Conservation (phyloP, 2,888 invertebrate genomes). For the Pristionchus arcanus region DNA sequence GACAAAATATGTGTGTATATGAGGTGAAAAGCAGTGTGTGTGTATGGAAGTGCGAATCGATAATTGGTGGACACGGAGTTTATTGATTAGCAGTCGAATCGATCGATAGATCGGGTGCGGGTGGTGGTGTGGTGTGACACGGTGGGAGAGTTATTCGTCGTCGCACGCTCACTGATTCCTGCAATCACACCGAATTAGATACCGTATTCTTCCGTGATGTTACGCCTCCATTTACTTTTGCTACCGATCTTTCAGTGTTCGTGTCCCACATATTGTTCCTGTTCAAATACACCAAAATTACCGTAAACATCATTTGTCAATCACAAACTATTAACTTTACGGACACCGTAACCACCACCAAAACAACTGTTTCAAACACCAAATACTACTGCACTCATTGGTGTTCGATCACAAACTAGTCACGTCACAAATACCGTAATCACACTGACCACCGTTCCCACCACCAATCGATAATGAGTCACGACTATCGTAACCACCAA, state of each 20-base stretch:
- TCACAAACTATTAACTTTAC: not conserved
- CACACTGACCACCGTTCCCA: too few relatives aligned
- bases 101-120: constrained; percentile 2
- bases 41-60: not conserved
- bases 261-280: too few relatives aligned
- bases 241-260: not conserved
- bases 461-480: too few relatives aligned
- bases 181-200: constrained; percentile 19
- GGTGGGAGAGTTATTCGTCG: not conserved
- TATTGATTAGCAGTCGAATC: constrained; percentile 27
- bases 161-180: constrained; percentile 18
- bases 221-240: not conserved
- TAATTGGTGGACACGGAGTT: not conserved
- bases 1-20: not conserved
- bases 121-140: constrained; percentile 14
- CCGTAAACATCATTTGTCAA: not conserved
- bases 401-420: not conserved
- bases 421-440: not conserved
- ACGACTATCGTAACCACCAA: too few relatives aligned
- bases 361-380: too few relatives aligned
- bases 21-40: not conserved
- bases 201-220: not conserved
- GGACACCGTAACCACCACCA: not conserved
- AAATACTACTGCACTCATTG: too few relatives aligned
- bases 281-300: not conserved